Evolutionary conservation across 1,140 invertebrate species (phyloP).

Genomic region (Thaumatotibia leucotreta): DNA sequence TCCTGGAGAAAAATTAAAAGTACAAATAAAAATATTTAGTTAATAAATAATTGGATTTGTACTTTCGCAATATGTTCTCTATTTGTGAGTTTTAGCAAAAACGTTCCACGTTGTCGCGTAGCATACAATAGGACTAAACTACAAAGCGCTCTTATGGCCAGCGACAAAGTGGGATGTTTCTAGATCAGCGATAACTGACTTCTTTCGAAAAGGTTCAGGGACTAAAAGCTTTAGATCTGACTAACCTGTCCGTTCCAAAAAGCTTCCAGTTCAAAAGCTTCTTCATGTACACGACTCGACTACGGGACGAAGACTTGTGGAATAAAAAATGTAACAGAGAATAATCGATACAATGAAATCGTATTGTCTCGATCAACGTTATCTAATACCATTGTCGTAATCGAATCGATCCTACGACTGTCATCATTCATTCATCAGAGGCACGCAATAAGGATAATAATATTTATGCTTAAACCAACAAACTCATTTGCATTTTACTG

Average conservation of each 20-base stretch:
- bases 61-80: too few relatives aligned
- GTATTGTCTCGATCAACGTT: slow-evolving; percentile 30
- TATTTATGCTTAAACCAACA: neutral
- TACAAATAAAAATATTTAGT: too few relatives aligned
- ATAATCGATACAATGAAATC: slow-evolving; percentile 26
- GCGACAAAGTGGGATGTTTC: too few relatives aligned
- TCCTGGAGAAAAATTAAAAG: too few relatives aligned
- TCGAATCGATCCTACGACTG: slow-evolving; percentile 18
- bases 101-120: too few relatives aligned
- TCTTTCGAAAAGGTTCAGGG: too few relatives aligned
- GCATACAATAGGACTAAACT: too few relatives aligned
- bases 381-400: slow-evolving; percentile 23
- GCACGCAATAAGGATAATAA: slow-evolving; percentile 20
- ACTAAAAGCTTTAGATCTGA: too few relatives aligned
- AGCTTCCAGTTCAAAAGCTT: neutral
- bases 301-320: neutral
- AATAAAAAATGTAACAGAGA: neutral
- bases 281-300: neutral
- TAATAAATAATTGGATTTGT: too few relatives aligned
- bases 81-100: too few relatives aligned
- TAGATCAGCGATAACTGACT: too few relatives aligned
- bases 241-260: neutral
- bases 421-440: slow-evolving; percentile 19
- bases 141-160: too few relatives aligned
- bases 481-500: slow-evolving; percentile 2